Base-by-base conservation (phyloP, 1,140 invertebrate genomes). In the silkworm (Bombyx mori) region DNA sequence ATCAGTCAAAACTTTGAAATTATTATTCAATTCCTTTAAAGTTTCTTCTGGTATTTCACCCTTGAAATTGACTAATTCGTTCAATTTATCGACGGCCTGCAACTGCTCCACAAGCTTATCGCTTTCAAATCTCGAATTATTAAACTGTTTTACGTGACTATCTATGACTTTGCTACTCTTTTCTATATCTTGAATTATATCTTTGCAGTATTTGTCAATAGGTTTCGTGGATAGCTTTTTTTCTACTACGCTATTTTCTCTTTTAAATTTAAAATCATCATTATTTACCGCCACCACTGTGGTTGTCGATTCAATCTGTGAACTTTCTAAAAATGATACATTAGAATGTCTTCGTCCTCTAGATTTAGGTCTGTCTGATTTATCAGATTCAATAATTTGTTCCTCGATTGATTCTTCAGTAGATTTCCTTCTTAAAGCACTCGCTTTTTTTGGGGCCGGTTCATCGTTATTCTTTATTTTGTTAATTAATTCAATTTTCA, bases 91-190 rank as follows among this genome's bases (percentile, higher is more conserved):
- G 2, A 86, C 83, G 45, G 79, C 79, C 63, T 88, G 70, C 26
- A 90, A 66, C 18, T 86, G 80, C 55, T 88, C 71, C 8, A 86
- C 70, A 9, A 89, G 54, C 53, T 77, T 86, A 22, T 88, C 77
- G 3, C 82, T 84, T 43, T 86, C 85, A 51, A 71, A 69, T 73
- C 82, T 82, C 0, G 79, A 79, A 12, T 71, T 67, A 56, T 77
- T 76, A 42, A 89, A 82, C 50, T 80, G 77, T 64, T 82, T 79
- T 64, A 87, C 79, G 46, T 90, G 89, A 45, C 66, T 75, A 52
- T 90, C 84, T 7, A 90, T 84, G 12, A 86, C 75, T 71, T 85
- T 81, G 54, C 69, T 84, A 57, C 86, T 89, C 51, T 79, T 87
- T 60, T 89, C 88, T 47, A 89, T 86, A 47, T 88, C 84, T 59